A percentile compares a stretch with the other conserved stretches of the same genome.
These are phyloP conservation scores for Notodonta dromedarius DNA, from an alignment of 2,888 invertebrate species.

Conservation along the genomic window DNA sequence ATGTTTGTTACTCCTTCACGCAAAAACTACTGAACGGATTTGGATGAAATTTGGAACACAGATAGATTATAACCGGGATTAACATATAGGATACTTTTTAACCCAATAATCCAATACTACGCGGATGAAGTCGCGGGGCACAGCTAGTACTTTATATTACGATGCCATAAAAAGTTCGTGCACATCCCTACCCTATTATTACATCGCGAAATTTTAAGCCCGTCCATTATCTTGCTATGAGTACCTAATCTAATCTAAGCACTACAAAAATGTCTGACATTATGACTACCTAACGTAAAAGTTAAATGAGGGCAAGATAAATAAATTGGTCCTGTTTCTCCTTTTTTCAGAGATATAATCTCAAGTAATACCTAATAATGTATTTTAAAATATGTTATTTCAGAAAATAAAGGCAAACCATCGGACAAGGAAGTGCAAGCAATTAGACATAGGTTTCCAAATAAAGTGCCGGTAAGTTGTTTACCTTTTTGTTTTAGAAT, in stretches of 20 bases:
- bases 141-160: too few species aligned
- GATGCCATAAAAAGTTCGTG: too few species aligned
- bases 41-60: too few species aligned
- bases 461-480: constrained; percentile 90
- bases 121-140: too few species aligned
- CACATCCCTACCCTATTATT: not conserved
- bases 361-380: too few species aligned
- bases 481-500: not conserved
- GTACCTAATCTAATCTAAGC: not conserved
- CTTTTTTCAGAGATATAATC: too few species aligned
- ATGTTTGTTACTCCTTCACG: too few species aligned
- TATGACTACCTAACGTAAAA: not conserved
- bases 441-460: constrained; percentile 89
- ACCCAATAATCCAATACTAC: too few species aligned
- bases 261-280: not conserved
- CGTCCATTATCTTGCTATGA: not conserved
- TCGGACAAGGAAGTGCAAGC: constrained; percentile 87
- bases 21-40: too few species aligned
- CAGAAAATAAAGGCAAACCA: constrained; percentile 57
- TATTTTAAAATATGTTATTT: constrained; percentile 29
- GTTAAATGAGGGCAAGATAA: not conserved
- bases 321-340: not conserved
- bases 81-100: too few species aligned
- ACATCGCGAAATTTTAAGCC: not conserved
- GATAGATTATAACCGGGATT: too few species aligned